Base-by-base conservation (phyloP, 1,140 invertebrate genomes). In the Panonychus citri region DNA sequence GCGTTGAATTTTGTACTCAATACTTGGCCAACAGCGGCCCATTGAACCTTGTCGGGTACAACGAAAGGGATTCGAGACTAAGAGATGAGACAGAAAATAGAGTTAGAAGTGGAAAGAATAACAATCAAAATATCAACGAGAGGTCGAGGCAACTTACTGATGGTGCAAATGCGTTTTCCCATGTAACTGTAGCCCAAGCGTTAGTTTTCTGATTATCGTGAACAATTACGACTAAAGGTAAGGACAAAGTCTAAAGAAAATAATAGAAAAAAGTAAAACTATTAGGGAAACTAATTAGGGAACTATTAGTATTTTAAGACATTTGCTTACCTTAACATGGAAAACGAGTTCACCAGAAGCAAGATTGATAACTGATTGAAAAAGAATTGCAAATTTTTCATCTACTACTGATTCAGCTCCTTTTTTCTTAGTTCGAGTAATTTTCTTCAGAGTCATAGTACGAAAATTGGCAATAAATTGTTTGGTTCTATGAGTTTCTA, bases 171-270 rank as follows among this genome's bases (percentile, higher is more conserved):
- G 88, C 88, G 72, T 96, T 96, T 67, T 96, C 89, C 90, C 90
- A 96, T 0, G 89, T 88, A 2, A 95, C 85, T 0, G 89, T 95
- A 1, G 89, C 89, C 85, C 86, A 87, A 5, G 89, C 90, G 68
- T 94, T 88, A 7, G 89, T 88, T 70, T 96, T 89, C 70, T 96
- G 90, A 70, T 95, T 95, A 0, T 89, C 90, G 68, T 95, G 90
- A 0, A 95, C 90, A 59, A 94, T 95, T 13, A 95, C 89, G n/a
- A 95, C 89, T 17, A 94, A 88, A 0, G 90, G 90, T 40, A 96
- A 71, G 21, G 88, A 94, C 12, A 95, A 69, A 0, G 89, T 93
- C 88, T 89, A 88, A 5, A 34, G 12, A 34, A 34, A 7, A 12
- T 12, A 34, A 34, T 12, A 34, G 12, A 34, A 34, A 34, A 34